A percentile compares a stretch with the other conserved stretches of the same genome.
Conservation (phyloP, 2,797 vertebrate species). For the Clarias laeviceps region DNA sequence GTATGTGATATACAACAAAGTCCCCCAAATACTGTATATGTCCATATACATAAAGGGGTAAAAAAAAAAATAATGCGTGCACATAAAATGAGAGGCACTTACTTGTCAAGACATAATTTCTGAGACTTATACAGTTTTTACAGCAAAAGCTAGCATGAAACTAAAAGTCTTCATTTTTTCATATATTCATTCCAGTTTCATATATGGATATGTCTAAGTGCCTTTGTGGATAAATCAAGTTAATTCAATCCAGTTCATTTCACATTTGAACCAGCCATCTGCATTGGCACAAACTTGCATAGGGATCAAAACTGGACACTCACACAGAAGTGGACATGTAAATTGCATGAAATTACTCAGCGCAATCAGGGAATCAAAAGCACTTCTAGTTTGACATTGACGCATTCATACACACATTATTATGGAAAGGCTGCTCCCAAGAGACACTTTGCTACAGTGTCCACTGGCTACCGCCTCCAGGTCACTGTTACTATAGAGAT, state of each 20-base stretch:
- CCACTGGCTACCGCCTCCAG: constrained; percentile 53
- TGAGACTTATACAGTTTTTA: background rate
- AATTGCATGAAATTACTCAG: constrained; percentile 5
- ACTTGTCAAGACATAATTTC: background rate
- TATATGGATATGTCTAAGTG: background rate
- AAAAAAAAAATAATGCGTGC: background rate
- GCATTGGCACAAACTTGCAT: background rate
- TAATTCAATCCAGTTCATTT: background rate
- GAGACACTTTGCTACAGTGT: constrained; percentile 53
- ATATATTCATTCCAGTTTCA: background rate
- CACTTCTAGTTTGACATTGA: constrained; percentile 59
- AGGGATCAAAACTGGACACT: background rate
- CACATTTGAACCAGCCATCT: background rate
- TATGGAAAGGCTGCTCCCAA: constrained; percentile 41
- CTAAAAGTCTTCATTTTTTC: background rate
- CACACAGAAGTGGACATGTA: constrained; percentile 8
- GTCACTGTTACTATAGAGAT: constrained; percentile 63
- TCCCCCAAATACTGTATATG: background rate
- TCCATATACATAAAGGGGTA: background rate
- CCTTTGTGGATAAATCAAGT: background rate
- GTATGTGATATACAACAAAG: background rate
- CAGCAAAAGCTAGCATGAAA: background rate
- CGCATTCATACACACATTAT: constrained; percentile 47
- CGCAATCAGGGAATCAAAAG: constrained; percentile 13
- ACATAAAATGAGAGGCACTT: background rate